phyloP scores from a whole-genome alignment of 1,140 invertebrate genomes.

The Doryteuthis pealeii region DNA sequence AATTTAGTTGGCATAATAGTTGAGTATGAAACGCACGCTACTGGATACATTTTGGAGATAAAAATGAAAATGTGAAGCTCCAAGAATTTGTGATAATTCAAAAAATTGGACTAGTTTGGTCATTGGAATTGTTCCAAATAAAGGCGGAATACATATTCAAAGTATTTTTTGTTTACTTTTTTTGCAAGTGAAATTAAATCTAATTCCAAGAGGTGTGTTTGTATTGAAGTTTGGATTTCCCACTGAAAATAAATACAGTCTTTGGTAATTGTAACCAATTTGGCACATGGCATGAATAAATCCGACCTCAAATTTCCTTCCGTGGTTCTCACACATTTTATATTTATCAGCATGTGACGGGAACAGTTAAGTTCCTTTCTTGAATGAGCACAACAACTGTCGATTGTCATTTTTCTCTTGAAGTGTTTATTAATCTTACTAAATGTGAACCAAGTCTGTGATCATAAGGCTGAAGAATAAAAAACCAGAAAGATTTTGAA shows the following conservation, averaged over 20 bases:
- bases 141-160: slow-evolving; percentile 63
- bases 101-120: slow-evolving; percentile 53
- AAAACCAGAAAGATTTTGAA: slow-evolving; percentile 28
- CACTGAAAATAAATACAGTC: background rate
- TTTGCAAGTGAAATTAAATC: slow-evolving; percentile 8
- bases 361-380: slow-evolving; percentile 8
- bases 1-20: slow-evolving; percentile 40
- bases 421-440: slow-evolving; percentile 32
- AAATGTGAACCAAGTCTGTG: slow-evolving; percentile 20
- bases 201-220: background rate
- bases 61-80: slow-evolving; percentile 47
- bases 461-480: slow-evolving; percentile 41
- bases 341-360: slow-evolving; percentile 32
- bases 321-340: slow-evolving; percentile 57
- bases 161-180: slow-evolving; percentile 59
- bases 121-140: slow-evolving; percentile 50
- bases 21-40: slow-evolving; percentile 37
- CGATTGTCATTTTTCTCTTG: slow-evolving; percentile 20
- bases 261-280: background rate
- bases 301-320: slow-evolving; percentile 48
- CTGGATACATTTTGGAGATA: slow-evolving; percentile 44
- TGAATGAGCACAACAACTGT: slow-evolving; percentile 33
- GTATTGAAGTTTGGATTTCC: background rate
- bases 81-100: slow-evolving; percentile 51
- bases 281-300: slow-evolving; percentile 47